Percentiles rank a stretch among this genome's conserved stretches.
Conservation (phyloP, 2,888 invertebrate species). For the Notocelia uddmanniana region DNA sequence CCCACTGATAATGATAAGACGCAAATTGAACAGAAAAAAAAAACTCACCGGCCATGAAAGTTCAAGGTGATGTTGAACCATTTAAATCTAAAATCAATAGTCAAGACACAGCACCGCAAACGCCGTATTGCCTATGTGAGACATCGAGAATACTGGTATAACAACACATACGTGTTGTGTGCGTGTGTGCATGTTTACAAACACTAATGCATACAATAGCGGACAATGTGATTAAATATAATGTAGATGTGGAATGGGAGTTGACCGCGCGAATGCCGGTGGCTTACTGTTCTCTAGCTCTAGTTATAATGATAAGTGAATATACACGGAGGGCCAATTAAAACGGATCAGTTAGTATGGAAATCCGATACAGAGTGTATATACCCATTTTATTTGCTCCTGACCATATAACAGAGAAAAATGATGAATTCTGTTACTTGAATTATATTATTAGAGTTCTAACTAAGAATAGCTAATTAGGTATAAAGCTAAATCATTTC, state of each 20-base stretch:
- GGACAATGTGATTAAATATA: slow-evolving; percentile 62
- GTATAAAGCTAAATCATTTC: too few relatives aligned
- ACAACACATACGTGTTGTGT: slow-evolving; percentile 42
- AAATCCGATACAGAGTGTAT: too few relatives aligned
- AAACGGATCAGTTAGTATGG: too few relatives aligned
- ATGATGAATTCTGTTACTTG: too few relatives aligned
- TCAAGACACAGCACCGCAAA: slow-evolving; percentile 72
- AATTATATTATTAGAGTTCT: too few relatives aligned
- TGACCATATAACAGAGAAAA: too few relatives aligned
- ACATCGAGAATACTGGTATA: slow-evolving; percentile 65
- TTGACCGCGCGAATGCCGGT: slow-evolving; percentile 3
- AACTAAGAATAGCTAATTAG: too few relatives aligned
- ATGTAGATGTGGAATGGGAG: slow-evolving; percentile 11
- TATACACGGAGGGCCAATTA: too few relatives aligned
- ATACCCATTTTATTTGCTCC: too few relatives aligned
- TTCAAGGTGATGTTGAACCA: slow-evolving; percentile 72
- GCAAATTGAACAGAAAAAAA: slow-evolving; percentile 23
- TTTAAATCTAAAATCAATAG: slow-evolving; percentile 78
- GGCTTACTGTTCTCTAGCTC: too few relatives aligned
- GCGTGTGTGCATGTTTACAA: slow-evolving; percentile 73
- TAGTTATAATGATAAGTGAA: neutral
- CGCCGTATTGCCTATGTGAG: slow-evolving; percentile 70
- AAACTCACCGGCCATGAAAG: slow-evolving; percentile 80
- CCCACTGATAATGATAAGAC: neutral
- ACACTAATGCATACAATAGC: slow-evolving; percentile 64